Evolutionary conservation across 2,888 invertebrate species (phyloP), one percentile per base, ranked within the genome.

Genomic region (Meloe dianella): DNA sequence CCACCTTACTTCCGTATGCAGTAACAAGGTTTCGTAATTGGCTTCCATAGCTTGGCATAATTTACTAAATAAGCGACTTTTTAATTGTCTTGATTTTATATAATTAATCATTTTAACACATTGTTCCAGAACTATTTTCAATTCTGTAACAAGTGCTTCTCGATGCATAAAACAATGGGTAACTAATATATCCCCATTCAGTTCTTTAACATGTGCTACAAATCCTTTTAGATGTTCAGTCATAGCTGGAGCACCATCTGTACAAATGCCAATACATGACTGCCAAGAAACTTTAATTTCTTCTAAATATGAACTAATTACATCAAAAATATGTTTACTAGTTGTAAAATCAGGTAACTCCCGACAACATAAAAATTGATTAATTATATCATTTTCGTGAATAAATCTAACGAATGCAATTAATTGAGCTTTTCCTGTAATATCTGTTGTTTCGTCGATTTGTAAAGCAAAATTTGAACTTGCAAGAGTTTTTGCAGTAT

Each of bases 211-310:
- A 60, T 57, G 61, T 61, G 64, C 58, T 47, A 61, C 66, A 60
- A 64, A 69, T 69, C 62, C 71, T 66, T 71, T 66, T 60, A 67
- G 4, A 65, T n/a, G 41, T 65, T 63, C 67, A 60, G 67, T 69
- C 69, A 69, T 69, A 59, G 69, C 63, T 64, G 69, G 64, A 69
- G 69, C 70, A 67, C 69, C 69, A 65, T 71, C 69, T 61, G 69
- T 71, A 58, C 69, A 71, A 71, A 69, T 67, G 38, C 69, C 71
- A 71, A 71, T 63, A 65, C 65, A 70, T 67, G 47, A 6, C 7
- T 4, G 4, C 51, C 51, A 61, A 7, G 51, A 14, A 47, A 61
- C 3, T 3, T 41, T 20, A 6, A 47, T 24, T 41, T 41, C n/a
- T 22, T 61, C 41, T 14, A 61, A 61, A 61, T 47, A 61, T 61